Evolutionary conservation across 2,113 vertebrate species (phyloP).

Genomic region (Chamaea fasciata): DNA sequence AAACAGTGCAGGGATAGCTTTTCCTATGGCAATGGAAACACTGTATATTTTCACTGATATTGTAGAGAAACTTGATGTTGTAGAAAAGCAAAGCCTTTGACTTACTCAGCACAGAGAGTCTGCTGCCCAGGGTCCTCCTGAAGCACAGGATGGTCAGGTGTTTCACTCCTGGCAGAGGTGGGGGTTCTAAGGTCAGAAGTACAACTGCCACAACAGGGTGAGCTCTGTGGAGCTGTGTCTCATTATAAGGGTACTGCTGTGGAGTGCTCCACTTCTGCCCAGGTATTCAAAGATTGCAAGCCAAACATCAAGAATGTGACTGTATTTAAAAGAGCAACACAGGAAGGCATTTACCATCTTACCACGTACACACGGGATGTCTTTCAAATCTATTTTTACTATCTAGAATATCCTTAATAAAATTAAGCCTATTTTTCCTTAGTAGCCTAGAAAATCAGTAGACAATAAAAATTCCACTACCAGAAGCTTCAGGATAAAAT

Average conservation of each 20-base stretch:
- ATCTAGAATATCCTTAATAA: not conserved
- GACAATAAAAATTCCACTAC: not conserved
- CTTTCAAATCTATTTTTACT: not conserved
- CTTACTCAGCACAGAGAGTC: accelerated
- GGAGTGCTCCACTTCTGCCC: not conserved
- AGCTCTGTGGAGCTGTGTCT: not conserved
- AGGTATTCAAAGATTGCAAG: not conserved
- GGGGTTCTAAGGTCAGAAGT: not conserved
- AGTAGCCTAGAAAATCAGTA: not conserved
- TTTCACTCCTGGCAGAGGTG: not conserved
- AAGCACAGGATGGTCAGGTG: not conserved
- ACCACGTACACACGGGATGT: not conserved
- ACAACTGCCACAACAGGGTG: accelerated
- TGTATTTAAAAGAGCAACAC: not conserved
- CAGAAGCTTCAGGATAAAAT: not conserved
- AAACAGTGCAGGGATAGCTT: not conserved
- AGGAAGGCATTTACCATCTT: not conserved
- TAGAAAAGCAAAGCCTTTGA: not conserved
- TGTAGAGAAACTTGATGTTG: not conserved
- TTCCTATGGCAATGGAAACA: not conserved
- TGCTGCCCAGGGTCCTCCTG: not conserved
- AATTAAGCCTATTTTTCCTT: not conserved
- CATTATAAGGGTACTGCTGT: not conserved
- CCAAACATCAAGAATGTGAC: not conserved
- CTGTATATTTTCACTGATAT: not conserved